Base-by-base conservation (phyloP, 2,113 vertebrate genomes). In the Poecile atricapillus region DNA sequence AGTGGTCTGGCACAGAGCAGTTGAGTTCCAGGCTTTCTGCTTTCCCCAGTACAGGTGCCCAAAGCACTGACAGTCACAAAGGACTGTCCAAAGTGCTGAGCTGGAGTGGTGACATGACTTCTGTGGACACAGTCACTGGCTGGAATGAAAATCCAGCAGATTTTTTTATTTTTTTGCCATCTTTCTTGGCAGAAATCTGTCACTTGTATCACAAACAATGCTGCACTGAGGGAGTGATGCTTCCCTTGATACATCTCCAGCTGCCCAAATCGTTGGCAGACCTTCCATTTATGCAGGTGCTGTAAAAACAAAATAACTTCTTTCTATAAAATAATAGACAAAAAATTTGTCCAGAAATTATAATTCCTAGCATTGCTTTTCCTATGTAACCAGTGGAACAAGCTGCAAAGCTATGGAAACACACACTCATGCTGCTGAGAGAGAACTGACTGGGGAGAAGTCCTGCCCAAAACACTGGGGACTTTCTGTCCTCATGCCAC, bases 281-380 rank as follows among this genome's bases (percentile, higher is more conserved):
- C 15, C 24, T 95, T 59, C 78, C 24, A 4, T 50, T 89, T 94
- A 96, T 58, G 62, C n/a, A 46, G 74, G 55, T 87, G 84, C 97
- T 97, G 82, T 76, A 56, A 92, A 94, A 94, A 63, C 27, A 97
- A 92, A 95, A 43, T 3, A 73, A 81, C 2, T 43, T 43, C 3
- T 63, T 79, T 71, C 82, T n/a, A 87, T 19, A 3, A 64, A 65
- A 41, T 49, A 37, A 49, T 2, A 37, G 13, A 52, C 33, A 33
- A 27, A 33, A 67, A 47, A 0, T 6, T 33, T 4, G 8, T 10
- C 21, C 15, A 27, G 19, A 81, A 88, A 44, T 41, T 67, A 46
- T 35, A 1, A 52, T 3, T 69, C 15, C 12, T 80, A 50, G 10
- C 21, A 21, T 11, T 74, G 37, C 28, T 86, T 92, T 77, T 73